Conservation (phyloP, 1,140 invertebrate species). For the Drosophila pectinifera region DNA sequence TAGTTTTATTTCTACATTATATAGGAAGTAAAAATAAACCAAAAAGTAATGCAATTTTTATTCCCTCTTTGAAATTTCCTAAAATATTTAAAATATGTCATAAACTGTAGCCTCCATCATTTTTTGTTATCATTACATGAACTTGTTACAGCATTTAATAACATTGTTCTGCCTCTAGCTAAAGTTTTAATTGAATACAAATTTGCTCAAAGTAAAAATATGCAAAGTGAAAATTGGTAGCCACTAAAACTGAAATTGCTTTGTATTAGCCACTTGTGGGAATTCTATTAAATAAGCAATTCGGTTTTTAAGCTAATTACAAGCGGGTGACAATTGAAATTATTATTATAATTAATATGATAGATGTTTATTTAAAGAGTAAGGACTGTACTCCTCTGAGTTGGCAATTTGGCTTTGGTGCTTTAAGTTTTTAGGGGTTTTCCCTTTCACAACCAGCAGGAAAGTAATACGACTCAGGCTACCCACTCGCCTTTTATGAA, state of each 20-base stretch:
- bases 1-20: no score
- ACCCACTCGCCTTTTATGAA: conserved; percentile 57
- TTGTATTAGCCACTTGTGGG: background rate
- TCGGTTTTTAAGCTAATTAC: background rate
- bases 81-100: no score
- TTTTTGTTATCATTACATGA: background rate
- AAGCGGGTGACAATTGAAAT: no score
- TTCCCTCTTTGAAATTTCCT: fast-evolving
- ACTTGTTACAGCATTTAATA: background rate
- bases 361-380: background rate
- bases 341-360: background rate
- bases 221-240: background rate
- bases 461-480: conserved; percentile 13
- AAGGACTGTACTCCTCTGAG: conserved; percentile 22
- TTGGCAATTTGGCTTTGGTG: conserved; percentile 71
- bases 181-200: conserved; percentile 9
- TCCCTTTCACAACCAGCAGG: conserved; percentile 49
- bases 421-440: conserved; percentile 56
- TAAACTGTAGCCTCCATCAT: no score
- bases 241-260: background rate
- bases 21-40: no score
- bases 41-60: no score
- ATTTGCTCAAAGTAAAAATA: background rate
- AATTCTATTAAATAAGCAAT: background rate
- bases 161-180: background rate